Evolutionary conservation across 2,113 vertebrate genomes (phyloP).

Genomic region (Engystomops pustulosus): DNA sequence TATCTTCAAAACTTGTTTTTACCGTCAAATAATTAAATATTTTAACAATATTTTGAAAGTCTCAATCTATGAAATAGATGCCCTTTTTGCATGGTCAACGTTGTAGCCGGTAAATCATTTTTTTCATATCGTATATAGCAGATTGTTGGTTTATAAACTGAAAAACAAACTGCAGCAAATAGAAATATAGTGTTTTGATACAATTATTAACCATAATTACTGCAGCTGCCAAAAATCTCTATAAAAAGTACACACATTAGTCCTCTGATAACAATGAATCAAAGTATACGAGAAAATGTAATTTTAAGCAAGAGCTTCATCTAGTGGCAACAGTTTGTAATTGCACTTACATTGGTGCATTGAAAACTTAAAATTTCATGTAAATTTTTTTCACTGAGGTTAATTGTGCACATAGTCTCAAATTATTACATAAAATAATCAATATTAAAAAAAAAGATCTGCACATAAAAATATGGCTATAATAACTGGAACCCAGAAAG

Average conservation of each 20-base stretch:
- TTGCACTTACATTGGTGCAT: not conserved
- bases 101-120: not conserved
- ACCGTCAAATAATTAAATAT: not conserved
- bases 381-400: no score
- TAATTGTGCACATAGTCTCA: no score
- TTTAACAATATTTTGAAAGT: not conserved
- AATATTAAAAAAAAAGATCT: no score
- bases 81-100: not conserved
- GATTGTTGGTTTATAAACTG: not conserved
- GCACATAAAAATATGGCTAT: no score
- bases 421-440: no score
- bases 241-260: not conserved
- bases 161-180: not conserved
- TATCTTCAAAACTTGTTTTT: not conserved
- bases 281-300: not conserved
- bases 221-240: slow-evolving; percentile 7
- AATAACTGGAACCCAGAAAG: no score
- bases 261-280: slow-evolving; percentile 23
- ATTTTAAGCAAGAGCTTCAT: slow-evolving; percentile 25
- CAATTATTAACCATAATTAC: slow-evolving; percentile 32
- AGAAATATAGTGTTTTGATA: slow-evolving; percentile 22
- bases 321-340: slow-evolving; percentile 23
- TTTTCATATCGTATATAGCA: not conserved
- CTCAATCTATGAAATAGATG: not conserved
- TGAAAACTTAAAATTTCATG: no score